These are phyloP conservation scores for Bambusicola thoracicus DNA, from an alignment of 2,113 vertebrate genomes.

Conservation along the genomic window DNA sequence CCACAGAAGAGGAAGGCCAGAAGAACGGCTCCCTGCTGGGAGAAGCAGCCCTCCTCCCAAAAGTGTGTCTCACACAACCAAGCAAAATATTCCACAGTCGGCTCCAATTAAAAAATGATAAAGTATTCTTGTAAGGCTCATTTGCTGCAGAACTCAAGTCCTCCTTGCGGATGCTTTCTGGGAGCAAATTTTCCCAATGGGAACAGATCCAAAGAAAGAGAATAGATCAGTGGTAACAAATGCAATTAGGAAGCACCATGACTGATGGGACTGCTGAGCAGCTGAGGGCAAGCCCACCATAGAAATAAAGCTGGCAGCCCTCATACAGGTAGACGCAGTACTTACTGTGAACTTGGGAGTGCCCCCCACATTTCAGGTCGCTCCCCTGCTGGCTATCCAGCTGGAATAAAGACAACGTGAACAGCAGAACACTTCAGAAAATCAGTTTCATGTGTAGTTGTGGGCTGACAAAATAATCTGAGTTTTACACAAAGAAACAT, in stretches of 20 bases:
- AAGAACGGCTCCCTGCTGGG: neutral
- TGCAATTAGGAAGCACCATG: neutral
- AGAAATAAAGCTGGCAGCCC: neutral
- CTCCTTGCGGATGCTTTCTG: neutral
- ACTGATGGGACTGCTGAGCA: neutral
- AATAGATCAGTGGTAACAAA: neutral
- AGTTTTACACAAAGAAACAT: neutral
- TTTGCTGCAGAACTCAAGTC: neutral
- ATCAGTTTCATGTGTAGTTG: constrained; percentile 1
- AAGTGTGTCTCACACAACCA: neutral
- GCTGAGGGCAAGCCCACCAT: neutral
- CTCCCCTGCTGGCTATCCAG: neutral
- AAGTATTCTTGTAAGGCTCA: neutral
- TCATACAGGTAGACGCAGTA: neutral
- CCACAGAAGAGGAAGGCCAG: neutral
- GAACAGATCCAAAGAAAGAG: neutral
- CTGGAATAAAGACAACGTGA: neutral
- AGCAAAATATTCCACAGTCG: neutral
- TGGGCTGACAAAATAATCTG: neutral
- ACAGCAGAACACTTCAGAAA: neutral
- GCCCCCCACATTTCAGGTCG: neutral
- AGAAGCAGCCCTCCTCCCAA: neutral
- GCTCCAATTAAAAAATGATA: neutral
- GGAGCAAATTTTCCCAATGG: neutral
- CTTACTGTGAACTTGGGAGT: neutral